Evolutionary conservation across 2,797 vertebrate genomes (phyloP).

Genomic region (Leucoraja ocellata): DNA sequence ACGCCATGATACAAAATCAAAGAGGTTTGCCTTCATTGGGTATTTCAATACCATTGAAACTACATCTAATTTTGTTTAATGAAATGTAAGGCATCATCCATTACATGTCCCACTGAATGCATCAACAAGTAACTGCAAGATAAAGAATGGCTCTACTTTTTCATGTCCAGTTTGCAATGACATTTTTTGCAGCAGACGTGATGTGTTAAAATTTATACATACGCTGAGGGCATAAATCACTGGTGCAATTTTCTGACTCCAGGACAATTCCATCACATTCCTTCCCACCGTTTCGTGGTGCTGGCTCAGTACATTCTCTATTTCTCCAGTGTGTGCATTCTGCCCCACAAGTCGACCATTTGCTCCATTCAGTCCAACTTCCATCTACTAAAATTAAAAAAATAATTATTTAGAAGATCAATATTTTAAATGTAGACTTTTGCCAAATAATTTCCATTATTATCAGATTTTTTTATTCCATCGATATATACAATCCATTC

Average conservation of each 20-base stretch:
- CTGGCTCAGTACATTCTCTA: slow-evolving; percentile 86
- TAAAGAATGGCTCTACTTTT: not conserved
- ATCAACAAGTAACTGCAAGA: not conserved
- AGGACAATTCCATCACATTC: slow-evolving; percentile 80
- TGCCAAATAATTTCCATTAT: not conserved
- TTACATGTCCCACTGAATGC: not conserved
- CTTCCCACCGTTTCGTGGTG: slow-evolving; percentile 82
- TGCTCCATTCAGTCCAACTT: slow-evolving; percentile 92
- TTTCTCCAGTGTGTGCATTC: slow-evolving; percentile 93
- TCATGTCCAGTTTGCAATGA: not conserved
- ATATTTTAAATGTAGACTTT: not conserved
- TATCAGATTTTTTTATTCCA: not conserved
- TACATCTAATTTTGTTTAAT: not conserved
- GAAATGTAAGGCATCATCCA: not conserved
- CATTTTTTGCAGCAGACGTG: not conserved
- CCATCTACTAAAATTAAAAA: slow-evolving; percentile 70
- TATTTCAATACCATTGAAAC: not conserved
- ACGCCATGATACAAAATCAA: too few relatives aligned
- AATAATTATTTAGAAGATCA: not conserved
- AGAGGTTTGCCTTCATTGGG: not conserved
- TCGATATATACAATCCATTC: not conserved
- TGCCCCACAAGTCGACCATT: slow-evolving; percentile 82
- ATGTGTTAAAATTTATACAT: slow-evolving; percentile 54
- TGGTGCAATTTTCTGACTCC: slow-evolving; percentile 93
- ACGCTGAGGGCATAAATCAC: slow-evolving; percentile 87